These are phyloP conservation scores for Helicoverpa assulta DNA, from an alignment of 2,888 invertebrate species.

Conservation along the genomic window DNA sequence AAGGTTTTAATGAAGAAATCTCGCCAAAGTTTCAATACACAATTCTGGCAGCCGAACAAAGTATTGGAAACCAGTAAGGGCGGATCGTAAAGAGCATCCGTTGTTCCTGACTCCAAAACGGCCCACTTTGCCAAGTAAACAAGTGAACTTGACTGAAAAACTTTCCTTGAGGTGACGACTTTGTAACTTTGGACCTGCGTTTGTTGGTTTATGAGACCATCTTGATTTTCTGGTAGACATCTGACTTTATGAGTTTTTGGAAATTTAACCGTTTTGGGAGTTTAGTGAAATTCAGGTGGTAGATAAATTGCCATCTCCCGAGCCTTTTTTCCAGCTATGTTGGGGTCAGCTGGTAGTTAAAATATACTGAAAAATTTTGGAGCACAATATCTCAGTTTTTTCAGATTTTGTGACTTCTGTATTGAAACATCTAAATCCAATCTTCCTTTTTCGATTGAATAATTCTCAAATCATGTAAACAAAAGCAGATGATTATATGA, in stretches of 20 bases:
- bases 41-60: slow-evolving; percentile 32
- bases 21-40: slow-evolving; percentile 21
- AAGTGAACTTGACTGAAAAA: slow-evolving; percentile 72
- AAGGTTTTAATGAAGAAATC: slow-evolving; percentile 15
- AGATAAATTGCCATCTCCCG: too few species aligned
- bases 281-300: neutral
- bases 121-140: slow-evolving; percentile 65
- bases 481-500: neutral
- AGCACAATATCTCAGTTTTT: too few species aligned
- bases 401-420: neutral
- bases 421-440: neutral
- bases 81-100: slow-evolving; percentile 68
- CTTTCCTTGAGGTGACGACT: slow-evolving; percentile 71
- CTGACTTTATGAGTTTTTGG: slow-evolving; percentile 25
- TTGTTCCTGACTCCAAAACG: slow-evolving; percentile 65
- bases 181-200: slow-evolving; percentile 56
- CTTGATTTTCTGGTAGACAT: slow-evolving; percentile 20
- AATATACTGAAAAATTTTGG: neutral
- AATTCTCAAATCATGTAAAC: neutral
- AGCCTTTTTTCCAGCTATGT: too few species aligned
- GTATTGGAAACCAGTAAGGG: slow-evolving; percentile 40
- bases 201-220: slow-evolving; percentile 62
- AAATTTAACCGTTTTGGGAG: slow-evolving; percentile 1
- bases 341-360: too few species aligned
- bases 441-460: neutral